Percentiles rank a stretch among this genome's conserved stretches.
Evolutionary conservation across 2,113 vertebrate species (phyloP).

Genomic region (Phocoena sinus): DNA sequence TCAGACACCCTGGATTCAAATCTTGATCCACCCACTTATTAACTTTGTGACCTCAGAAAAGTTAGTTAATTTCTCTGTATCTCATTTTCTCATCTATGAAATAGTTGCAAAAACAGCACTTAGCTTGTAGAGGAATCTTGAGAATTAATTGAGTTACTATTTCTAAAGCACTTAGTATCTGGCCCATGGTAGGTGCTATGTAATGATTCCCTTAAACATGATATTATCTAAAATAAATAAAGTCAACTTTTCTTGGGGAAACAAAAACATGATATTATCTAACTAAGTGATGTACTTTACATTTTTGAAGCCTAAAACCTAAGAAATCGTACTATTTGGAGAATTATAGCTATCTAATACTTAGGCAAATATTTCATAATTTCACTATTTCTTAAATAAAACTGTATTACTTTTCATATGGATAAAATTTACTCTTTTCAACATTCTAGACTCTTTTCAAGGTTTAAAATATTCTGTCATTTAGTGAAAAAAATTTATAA

Average conservation of each 20-base stretch:
- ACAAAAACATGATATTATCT: neutral
- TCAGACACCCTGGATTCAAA: neutral
- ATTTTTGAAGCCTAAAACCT: neutral
- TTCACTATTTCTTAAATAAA: neutral
- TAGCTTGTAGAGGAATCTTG: neutral
- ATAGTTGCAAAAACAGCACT: neutral
- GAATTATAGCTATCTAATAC: neutral
- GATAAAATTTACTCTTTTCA: neutral
- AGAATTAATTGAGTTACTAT: neutral
- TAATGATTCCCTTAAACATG: neutral
- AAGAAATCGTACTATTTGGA: neutral
- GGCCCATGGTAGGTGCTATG: neutral
- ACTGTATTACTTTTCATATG: neutral
- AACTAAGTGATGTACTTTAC: neutral
- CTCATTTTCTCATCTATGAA: neutral
- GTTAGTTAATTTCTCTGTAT: neutral
- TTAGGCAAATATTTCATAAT: neutral
- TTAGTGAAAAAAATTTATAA: neutral
- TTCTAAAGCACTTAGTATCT: neutral
- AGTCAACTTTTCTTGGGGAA: neutral
- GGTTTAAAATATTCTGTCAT: neutral
- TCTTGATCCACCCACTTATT: neutral
- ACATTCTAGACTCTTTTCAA: neutral
- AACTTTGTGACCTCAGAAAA: neutral
- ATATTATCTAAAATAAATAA: neutral